Evolutionary conservation across 2,888 invertebrate genomes (phyloP), one percentile per base, ranked within the genome.

Genomic region (Harpalus rubripes): DNA sequence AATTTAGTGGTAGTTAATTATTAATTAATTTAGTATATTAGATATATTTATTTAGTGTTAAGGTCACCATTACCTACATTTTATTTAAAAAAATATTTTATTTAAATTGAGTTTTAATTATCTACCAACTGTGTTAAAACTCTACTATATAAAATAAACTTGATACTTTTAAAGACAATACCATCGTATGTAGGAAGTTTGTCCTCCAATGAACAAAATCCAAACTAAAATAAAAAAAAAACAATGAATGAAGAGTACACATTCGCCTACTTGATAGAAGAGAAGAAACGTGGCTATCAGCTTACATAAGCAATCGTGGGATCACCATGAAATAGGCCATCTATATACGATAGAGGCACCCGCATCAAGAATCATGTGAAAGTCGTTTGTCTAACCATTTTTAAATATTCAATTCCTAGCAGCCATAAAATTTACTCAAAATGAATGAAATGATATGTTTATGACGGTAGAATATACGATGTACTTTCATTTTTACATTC

Each of bases 261-360:
- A 39, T 7, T 68, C 68, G 68, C 68, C 68, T 68, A 68, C 68
- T 68, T 39, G 68, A 74, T 74, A 41, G 10, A 22, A 74, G 18
- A 15, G 41, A 74, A 74, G 72, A 52, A 74, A 41, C 18, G 44
- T 52, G 41, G 72, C 41, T 74, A 74, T 74, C 72, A 44, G 15
- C 72, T 74, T 74, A 74, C 72, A 74, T 74, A 44, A 74, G 72
- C 72, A 41, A 7, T 74, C 72, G 72, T 74, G 72, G 44, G 72
- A 74, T 44, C 41, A 8, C 52, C 44, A 44, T 74, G 15, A 74
- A 74, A 74, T 74, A 74, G 72, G 52, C 72, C 41, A 74, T 74
- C 72, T 44, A 74, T 44, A 74, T 74, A 74, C 72, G 44, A 74
- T 83, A 83, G 58, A 74, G 82, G 82, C 82, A 74, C 82, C 82